Conservation (phyloP, 2,888 invertebrate species). For the Eupithecia inturbata region DNA sequence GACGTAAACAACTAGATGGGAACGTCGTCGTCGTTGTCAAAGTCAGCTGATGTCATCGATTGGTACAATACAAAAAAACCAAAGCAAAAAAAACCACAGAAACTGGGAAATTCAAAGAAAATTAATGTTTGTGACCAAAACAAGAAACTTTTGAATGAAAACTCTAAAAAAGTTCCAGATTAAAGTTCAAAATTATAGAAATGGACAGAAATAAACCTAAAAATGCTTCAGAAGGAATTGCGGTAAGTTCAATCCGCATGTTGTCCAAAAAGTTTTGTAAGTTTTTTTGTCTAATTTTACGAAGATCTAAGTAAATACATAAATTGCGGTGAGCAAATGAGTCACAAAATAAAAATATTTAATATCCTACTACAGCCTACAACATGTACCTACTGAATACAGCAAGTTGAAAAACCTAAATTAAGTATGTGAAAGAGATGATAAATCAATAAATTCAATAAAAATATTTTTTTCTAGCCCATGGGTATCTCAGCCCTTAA, state of each 20-base stretch:
- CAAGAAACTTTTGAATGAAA: neutral
- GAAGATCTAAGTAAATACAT: too few relatives aligned
- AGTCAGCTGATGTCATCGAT: conserved; percentile 14
- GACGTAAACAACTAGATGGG: neutral
- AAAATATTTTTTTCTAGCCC: neutral
- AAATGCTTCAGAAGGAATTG: conserved; percentile 80
- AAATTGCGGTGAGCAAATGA: neutral
- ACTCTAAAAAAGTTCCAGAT: neutral
- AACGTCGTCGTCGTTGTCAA: conserved; percentile 8
- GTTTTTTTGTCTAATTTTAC: neutral
- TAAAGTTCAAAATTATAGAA: conserved; percentile 16
- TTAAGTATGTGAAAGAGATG: neutral
- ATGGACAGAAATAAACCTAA: conserved; percentile 74
- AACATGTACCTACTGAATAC: neutral
- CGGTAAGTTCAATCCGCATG: conserved; percentile 59
- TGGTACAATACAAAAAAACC: neutral
- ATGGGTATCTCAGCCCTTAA: conserved; percentile 73
- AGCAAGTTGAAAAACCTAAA: neutral
- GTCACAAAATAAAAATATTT: neutral
- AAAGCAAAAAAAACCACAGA: neutral
- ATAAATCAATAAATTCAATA: neutral
- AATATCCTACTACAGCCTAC: neutral
- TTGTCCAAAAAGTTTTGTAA: neutral
- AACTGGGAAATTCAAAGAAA: neutral
- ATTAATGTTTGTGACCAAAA: neutral